A percentile compares a stretch with the other conserved stretches of the same genome.
These are phyloP conservation scores for Panthera leo DNA, from an alignment of 2,113 vertebrate species.

Conservation along the genomic window DNA sequence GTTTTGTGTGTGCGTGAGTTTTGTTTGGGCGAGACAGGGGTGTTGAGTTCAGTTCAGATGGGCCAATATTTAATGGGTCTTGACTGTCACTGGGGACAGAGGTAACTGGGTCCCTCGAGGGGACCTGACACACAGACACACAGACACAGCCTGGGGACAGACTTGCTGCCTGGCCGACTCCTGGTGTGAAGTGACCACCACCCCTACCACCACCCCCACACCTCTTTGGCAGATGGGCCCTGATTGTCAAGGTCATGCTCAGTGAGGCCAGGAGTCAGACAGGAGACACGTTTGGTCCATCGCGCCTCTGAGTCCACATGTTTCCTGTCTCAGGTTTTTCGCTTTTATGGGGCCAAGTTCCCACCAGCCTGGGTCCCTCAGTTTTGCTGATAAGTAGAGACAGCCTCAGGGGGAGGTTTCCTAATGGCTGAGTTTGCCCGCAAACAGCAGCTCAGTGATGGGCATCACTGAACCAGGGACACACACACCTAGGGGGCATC, in stretches of 20 bases:
- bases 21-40: background rate
- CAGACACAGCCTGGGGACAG: background rate
- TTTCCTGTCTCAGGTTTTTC: background rate
- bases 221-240: background rate
- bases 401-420: background rate
- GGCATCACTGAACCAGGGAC: background rate
- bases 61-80: no score
- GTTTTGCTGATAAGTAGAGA: background rate
- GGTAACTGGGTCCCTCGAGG: background rate
- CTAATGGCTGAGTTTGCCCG: background rate
- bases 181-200: background rate
- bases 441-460: background rate
- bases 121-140: background rate
- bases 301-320: background rate
- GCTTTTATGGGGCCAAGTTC: background rate
- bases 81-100: background rate
- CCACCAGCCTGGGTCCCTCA: background rate
- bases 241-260: background rate
- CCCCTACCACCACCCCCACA: no score
- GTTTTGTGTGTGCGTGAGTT: no score
- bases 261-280: fast-evolving
- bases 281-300: background rate
- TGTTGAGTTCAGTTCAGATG: background rate
- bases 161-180: background rate
- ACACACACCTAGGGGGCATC: fast-evolving